Evolutionary conservation across 2,797 vertebrate species (phyloP), one percentile per base, ranked within the genome.

Genomic region (Gymnothorax javanicus): DNA sequence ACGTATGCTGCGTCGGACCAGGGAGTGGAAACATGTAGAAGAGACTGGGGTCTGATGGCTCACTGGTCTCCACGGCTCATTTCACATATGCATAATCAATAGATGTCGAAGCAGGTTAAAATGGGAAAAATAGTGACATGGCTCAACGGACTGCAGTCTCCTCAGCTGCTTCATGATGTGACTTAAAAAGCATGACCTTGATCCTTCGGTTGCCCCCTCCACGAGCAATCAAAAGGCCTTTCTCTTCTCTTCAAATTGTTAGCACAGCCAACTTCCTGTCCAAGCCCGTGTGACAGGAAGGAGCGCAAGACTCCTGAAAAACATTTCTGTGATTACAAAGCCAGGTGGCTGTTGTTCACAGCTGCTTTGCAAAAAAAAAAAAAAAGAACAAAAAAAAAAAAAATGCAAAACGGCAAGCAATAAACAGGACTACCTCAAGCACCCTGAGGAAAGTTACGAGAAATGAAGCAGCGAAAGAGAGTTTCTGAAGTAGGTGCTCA

Each of bases 151-250:
- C 33, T 2, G 33, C 33, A 43, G 33, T 43, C 33, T 43, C 33
- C 33, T 43, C 33, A 43, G 33, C 23, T 81, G 77, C 20, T 81
- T 17, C 95, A 95, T 96, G 94, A 77, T 15, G 33, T 17, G 13
- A 1, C 43, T 96, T 95, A 93, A 94, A 95, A 94, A 50, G 60
- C 33, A 6, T 8, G 15, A 50, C 59, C 60, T 64, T 64, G 83
- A 58, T 67, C 4, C 15, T 27, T 67, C 52, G 83, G 67, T 67
- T 33, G 43, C 58, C 43, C 59, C 67, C 67, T 50, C 83, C 59
- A 4, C n/a, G 50, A 15, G 59, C 60, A 84, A 84, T 67, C 33
- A 84, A 50, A 2, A 20, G 33, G 43, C 27, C 59, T 50, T 27
- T 62, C 33, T 84, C 59, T 20, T 84, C 33, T 64, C 83, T 9